phyloP scores from a whole-genome alignment of 2,888 invertebrate species.

The Melinaea menophilus region DNA sequence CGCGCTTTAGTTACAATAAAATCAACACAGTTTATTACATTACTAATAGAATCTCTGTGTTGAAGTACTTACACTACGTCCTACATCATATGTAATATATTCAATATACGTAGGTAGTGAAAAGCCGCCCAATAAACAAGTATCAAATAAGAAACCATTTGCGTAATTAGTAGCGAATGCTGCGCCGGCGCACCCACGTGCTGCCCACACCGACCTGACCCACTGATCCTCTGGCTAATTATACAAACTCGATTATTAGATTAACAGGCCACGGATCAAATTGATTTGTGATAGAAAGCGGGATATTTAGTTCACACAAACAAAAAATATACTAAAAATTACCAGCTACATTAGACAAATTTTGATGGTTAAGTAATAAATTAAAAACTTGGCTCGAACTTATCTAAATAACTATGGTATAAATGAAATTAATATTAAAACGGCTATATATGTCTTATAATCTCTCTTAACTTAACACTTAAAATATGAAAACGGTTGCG shows the following conservation, averaged over 20 bases:
- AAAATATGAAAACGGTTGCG: neutral
- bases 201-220: conserved; percentile 35
- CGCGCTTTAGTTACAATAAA: conserved; percentile 14
- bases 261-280: conserved; percentile 23
- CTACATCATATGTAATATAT: conserved; percentile 3
- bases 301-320: too few species aligned
- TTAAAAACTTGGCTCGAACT: too few species aligned
- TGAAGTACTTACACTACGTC: conserved; percentile 11
- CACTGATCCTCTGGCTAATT: conserved; percentile 34
- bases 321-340: too few species aligned
- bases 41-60: conserved; percentile 16
- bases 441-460: too few species aligned
- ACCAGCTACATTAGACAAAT: too few species aligned
- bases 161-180: conserved; percentile 28
- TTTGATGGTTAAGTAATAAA: too few species aligned
- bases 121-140: conserved; percentile 4
- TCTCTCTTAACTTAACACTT: neutral
- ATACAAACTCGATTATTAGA: conserved; percentile 26
- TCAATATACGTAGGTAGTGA: neutral
- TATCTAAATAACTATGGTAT: too few species aligned
- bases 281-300: neutral
- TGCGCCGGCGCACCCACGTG: conserved; percentile 32
- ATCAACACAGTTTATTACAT: conserved; percentile 10
- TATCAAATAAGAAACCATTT: conserved; percentile 19
- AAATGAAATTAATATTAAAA: too few species aligned